phyloP scores from a whole-genome alignment of 2,888 invertebrate species.

The Julus scanicus region DNA sequence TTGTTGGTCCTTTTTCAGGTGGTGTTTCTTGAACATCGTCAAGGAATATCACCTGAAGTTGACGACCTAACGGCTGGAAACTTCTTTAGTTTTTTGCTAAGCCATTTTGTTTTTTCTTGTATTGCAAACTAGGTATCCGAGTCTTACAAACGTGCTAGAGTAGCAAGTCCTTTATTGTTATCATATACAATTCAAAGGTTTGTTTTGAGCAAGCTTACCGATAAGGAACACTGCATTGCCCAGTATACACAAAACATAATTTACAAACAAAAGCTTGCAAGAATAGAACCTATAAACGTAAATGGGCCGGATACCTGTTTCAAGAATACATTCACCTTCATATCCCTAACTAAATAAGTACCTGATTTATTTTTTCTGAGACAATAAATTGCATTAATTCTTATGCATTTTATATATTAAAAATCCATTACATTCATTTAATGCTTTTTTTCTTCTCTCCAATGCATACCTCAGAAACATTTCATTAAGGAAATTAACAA shows the following conservation, averaged over 20 bases:
- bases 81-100: not conserved
- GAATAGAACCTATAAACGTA: not conserved
- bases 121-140: not conserved
- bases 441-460: not conserved
- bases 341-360: conserved; percentile 32
- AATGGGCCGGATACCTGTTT: not conserved
- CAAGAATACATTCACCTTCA: conserved; percentile 10
- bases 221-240: conserved; percentile 7
- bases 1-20: too few species aligned
- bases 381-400: conserved; percentile 24
- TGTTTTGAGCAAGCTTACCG: conserved; percentile 39
- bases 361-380: conserved; percentile 10
- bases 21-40: too few species aligned
- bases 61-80: too few species aligned
- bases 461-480: conserved; percentile 34
- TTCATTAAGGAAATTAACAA: not conserved
- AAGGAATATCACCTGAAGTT: too few species aligned
- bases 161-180: conserved; percentile 28
- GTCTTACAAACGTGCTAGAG: conserved; percentile 3
- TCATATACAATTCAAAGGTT: conserved; percentile 8
- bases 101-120: not conserved
- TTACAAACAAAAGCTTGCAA: not conserved
- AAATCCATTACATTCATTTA: not conserved
- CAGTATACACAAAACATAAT: not conserved
- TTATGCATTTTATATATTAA: conserved; percentile 7